Evolutionary conservation across 2,888 invertebrate genomes (phyloP).

Genomic region (Agrotis segetum): DNA sequence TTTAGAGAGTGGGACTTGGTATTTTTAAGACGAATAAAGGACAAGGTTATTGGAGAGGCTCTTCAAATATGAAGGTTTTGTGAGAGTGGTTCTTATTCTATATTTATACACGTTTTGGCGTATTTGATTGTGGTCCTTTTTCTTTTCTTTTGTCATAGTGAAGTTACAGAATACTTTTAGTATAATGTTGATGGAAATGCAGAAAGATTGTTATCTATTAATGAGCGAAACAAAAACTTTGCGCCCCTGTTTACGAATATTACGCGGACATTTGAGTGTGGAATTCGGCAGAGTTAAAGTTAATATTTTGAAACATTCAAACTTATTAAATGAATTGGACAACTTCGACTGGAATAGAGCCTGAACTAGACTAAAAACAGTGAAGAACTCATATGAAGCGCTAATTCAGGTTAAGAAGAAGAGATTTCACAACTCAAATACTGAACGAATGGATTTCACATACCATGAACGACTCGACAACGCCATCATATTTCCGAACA

Average conservation of each 20-base stretch:
- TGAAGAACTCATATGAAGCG: background rate
- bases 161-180: background rate
- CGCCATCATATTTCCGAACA: constrained; percentile 14
- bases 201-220: background rate
- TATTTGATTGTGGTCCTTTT: constrained; percentile 20
- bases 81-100: constrained; percentile 22
- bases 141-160: constrained; percentile 6
- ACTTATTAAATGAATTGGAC: no score
- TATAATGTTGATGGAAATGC: background rate
- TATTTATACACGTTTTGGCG: constrained; percentile 28
- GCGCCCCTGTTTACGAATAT: no score
- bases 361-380: background rate
- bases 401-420: background rate
- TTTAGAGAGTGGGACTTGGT: constrained; percentile 42
- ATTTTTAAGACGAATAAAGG: constrained; percentile 57
- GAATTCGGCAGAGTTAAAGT: no score
- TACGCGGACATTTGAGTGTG: no score
- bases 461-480: background rate
- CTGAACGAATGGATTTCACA: background rate
- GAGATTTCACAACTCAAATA: background rate
- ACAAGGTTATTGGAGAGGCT: constrained; percentile 42
- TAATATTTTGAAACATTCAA: no score
- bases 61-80: constrained; percentile 31
- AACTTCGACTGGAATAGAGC: background rate
- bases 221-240: no score